These are phyloP conservation scores for Unio delphinus DNA, from an alignment of 2,888 invertebrate genomes.

Conservation along the genomic window DNA sequence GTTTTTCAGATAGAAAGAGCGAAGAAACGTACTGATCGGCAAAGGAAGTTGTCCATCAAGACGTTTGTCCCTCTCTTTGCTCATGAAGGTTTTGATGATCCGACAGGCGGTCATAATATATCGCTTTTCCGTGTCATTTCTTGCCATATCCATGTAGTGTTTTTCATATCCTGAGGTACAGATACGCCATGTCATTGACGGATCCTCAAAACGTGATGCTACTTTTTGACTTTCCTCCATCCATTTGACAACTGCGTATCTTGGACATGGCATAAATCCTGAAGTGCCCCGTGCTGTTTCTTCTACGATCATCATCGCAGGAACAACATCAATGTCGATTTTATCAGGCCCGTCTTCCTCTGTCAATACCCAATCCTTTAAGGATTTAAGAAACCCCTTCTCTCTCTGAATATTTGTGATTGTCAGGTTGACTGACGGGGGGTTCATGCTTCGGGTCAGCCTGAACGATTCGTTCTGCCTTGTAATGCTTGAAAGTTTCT, in stretches of 20 bases:
- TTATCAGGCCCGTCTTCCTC: no score
- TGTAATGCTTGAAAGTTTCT: background rate
- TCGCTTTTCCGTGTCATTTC: slow-evolving; percentile 12
- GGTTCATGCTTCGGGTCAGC: slow-evolving; percentile 21
- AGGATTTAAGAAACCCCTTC: background rate
- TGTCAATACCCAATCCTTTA: background rate
- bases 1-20: slow-evolving; percentile 37
- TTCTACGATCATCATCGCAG: slow-evolving; percentile 25
- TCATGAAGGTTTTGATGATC: slow-evolving; percentile 29
- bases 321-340: slow-evolving; percentile 43
- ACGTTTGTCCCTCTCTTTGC: no score
- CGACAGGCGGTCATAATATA: slow-evolving; percentile 40
- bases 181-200: slow-evolving; percentile 32
- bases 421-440: slow-evolving; percentile 28
- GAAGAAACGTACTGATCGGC: slow-evolving; percentile 18
- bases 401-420: background rate
- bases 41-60: background rate
- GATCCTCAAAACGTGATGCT: slow-evolving; percentile 9
- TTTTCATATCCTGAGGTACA: slow-evolving; percentile 40
- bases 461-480: slow-evolving; percentile 1
- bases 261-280: slow-evolving; percentile 21
- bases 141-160: slow-evolving; percentile 33
- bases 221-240: slow-evolving; percentile 12
- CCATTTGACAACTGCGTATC: slow-evolving; percentile 43
- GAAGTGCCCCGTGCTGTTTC: slow-evolving; percentile 17